Evolutionary conservation across 2,113 vertebrate genomes (phyloP).

Genomic region (Mastomys natalensis): DNA sequence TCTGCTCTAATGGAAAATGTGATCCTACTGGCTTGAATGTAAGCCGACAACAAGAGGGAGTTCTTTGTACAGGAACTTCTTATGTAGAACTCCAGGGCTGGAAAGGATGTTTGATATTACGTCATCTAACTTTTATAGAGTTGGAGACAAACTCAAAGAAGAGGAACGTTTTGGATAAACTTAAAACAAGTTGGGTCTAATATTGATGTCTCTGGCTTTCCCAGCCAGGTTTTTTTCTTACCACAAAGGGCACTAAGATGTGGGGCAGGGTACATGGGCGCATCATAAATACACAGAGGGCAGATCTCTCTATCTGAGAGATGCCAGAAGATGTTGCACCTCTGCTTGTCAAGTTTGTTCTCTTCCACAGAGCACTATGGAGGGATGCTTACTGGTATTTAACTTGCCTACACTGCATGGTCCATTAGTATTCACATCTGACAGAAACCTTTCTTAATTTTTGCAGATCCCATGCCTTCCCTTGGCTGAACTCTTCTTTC

Average conservation of each 20-base stretch:
- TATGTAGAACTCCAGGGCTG: conserved; percentile 61
- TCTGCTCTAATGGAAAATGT: conserved; percentile 63
- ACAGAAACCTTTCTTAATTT: not conserved
- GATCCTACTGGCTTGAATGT: conserved; percentile 57
- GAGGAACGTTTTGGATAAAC: conserved; percentile 29
- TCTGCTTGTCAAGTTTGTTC: not conserved
- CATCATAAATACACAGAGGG: not conserved
- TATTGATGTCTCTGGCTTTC: not conserved
- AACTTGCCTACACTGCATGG: fast-evolving
- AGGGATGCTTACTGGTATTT: not conserved
- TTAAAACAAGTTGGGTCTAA: not conserved
- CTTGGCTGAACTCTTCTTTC: not conserved
- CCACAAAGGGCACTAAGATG: conserved; percentile 24
- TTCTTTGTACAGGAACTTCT: conserved; percentile 63
- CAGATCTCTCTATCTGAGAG: not conserved
- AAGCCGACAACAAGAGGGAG: conserved; percentile 30
- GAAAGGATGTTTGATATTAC: conserved; percentile 57
- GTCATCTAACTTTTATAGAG: conserved; percentile 68
- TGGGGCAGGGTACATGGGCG: not conserved
- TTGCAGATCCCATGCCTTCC: not conserved
- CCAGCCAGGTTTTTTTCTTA: not conserved
- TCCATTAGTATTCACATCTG: not conserved
- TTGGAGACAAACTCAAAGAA: conserved; percentile 59
- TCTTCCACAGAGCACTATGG: not conserved
- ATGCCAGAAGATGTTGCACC: not conserved